Evolutionary conservation across 2,888 invertebrate species (phyloP).

Genomic region (Thumatha senex): DNA sequence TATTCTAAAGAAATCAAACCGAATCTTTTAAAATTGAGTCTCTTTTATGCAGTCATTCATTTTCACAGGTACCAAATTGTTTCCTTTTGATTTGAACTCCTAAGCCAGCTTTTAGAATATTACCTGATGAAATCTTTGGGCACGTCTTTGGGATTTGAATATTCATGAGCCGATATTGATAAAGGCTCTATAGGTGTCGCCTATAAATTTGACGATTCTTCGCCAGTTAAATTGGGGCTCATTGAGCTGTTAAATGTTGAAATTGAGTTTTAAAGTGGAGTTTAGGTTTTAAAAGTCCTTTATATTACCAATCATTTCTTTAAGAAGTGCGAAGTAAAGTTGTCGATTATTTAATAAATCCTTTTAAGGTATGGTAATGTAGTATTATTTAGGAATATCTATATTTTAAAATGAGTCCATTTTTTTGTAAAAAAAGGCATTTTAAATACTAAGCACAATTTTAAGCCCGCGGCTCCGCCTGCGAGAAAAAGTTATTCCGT

Average conservation of each 20-base stretch:
- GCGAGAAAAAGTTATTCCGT: too few relatives aligned
- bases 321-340: conserved; percentile 1
- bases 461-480: too few relatives aligned
- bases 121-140: conserved; percentile 19
- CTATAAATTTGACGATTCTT: conserved; percentile 20
- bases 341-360: not conserved
- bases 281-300: conserved; percentile 5
- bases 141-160: conserved; percentile 31
- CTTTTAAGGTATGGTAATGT: too few relatives aligned
- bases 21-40: conserved; percentile 29
- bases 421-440: too few relatives aligned
- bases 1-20: conserved; percentile 18
- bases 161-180: conserved; percentile 36
- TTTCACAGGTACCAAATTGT: conserved; percentile 29
- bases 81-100: conserved; percentile 20
- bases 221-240: conserved; percentile 16
- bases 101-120: conserved; percentile 16
- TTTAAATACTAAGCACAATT: too few relatives aligned
- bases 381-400: too few relatives aligned
- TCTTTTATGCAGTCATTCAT: conserved; percentile 7
- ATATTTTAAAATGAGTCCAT: too few relatives aligned
- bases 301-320: conserved; percentile 3
- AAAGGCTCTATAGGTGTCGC: conserved; percentile 23
- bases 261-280: conserved; percentile 18
- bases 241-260: conserved; percentile 22